Percentiles rank a stretch among this genome's conserved stretches.
These are phyloP conservation scores for Oreochromis aureus DNA, from an alignment of 2,113 vertebrate genomes.

Conservation along the genomic window DNA sequence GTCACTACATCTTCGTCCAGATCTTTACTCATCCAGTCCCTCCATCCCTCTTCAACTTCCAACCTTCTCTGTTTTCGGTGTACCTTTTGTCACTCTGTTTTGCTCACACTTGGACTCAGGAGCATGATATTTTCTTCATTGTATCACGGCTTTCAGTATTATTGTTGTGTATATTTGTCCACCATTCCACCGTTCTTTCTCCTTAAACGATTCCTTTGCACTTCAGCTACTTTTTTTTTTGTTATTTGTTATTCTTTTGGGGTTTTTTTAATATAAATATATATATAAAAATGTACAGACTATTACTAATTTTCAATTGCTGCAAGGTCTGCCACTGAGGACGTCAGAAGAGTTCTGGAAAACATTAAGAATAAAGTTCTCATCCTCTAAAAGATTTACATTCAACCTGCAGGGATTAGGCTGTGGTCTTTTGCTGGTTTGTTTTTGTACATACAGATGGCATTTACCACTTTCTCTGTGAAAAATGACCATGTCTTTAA, in stretches of 20 bases:
- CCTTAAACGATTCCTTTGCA: neutral
- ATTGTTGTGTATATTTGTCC: conserved; percentile 33
- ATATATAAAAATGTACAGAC: conserved; percentile 23
- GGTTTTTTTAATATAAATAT: rapidly evolving
- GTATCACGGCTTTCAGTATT: conserved; percentile 29
- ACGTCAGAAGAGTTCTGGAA: conserved; percentile 10
- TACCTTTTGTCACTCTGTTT: conserved; percentile 13
- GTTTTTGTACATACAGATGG: conserved; percentile 23
- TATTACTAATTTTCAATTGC: conserved; percentile 30
- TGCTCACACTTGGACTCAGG: conserved; percentile 58
- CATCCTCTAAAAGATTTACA: conserved; percentile 8
- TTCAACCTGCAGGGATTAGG: conserved; percentile 26
- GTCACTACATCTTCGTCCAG: conserved; percentile 2
- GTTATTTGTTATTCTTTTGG: neutral
- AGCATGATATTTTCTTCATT: conserved; percentile 39
- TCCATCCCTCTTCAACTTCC: neutral
- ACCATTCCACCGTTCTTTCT: neutral
- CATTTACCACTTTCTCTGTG: conserved; percentile 29
- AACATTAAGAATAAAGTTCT: conserved; percentile 21
- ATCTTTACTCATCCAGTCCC: conserved; percentile 11
- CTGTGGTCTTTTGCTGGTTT: conserved; percentile 16
- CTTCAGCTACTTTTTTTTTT: neutral
- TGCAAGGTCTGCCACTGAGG: conserved; percentile 41
- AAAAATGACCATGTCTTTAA: conserved; percentile 17
- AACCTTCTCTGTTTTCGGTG: neutral